Percentiles rank a stretch among this genome's conserved stretches.
These are phyloP conservation scores for Aurelia aurita DNA, from an alignment of 30 jellyfish, hydroid and myxozoan species.

Conservation along the genomic window DNA sequence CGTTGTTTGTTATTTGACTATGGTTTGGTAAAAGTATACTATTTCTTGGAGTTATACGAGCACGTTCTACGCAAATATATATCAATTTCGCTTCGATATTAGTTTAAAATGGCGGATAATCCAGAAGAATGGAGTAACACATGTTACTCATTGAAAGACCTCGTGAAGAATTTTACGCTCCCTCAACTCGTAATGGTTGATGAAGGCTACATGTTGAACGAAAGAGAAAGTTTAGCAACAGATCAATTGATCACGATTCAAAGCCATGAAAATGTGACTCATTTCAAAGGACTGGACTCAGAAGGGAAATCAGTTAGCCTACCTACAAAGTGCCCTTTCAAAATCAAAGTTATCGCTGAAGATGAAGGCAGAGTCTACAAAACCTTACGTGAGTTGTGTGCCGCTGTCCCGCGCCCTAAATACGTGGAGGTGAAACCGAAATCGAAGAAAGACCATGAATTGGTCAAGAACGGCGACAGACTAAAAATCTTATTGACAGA, in stretches of 20 bases:
- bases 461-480: conserved; percentile 77
- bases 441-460: conserved; percentile 28
- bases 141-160: conserved; percentile 40
- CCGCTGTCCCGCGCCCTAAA: conserved; percentile 74
- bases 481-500: conserved; percentile 84
- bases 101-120: not conserved
- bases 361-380: conserved; percentile 58
- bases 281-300: conserved; percentile 69
- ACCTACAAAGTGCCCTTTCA: conserved; percentile 82
- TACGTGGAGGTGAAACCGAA: conserved; percentile 77
- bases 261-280: conserved; percentile 72
- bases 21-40: no score
- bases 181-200: conserved; percentile 63
- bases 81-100: no score
- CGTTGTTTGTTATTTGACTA: no score
- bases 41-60: no score
- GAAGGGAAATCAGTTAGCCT: conserved; percentile 62
- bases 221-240: conserved; percentile 59
- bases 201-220: conserved; percentile 64
- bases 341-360: conserved; percentile 48
- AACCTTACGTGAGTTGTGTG: conserved; percentile 58
- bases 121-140: conserved; percentile 37
- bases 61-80: no score
- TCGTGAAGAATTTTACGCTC: conserved; percentile 23
- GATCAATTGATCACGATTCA: conserved; percentile 82